Evolutionary conservation across 1,140 invertebrate genomes (phyloP), one percentile per base, ranked within the genome.

Genomic region (Dinoponera quadriceps): DNA sequence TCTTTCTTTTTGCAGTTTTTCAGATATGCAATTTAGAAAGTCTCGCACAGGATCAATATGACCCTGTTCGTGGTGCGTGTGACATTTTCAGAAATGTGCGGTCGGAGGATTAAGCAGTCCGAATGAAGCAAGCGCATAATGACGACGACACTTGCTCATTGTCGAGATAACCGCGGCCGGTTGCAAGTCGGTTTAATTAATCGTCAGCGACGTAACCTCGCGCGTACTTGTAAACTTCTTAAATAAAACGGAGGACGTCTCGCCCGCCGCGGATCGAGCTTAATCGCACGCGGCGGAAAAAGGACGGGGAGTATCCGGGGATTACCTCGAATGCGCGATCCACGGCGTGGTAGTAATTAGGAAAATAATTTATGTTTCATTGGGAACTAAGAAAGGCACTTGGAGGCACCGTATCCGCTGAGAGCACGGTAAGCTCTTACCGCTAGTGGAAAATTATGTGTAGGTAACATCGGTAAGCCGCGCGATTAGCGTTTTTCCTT

Each of bases 361-460:
- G 75, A 69, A 80, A 80, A 80, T 80, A 80, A 80, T 80, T 80
- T 80, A 80, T 80, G 75, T 65, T n/a, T 65, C 75, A 80, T 71
- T 71, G 75, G 65, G 75, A 80, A 71, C 65, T 71, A 54, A 69
- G 75, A 78, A 78, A 78, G 75, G 65, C 69, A 48, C n/a, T 51
- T 69, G 18, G 65, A 51, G 51, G 38, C 38, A 44, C 38, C n/a
- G n/a, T n/a, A n/a, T n/a, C 38, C 38, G 38, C 38, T 44, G 38
- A 44, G 33, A 80, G 65, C 38, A 80, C 22, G 69, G 65, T 69
- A 80, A 80, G 75, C 75, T 80, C 75, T 80, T 80, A 69, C 75
- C 75, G 75, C 65, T 69, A 80, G 75, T 80, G 69, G 75, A 80
- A 80, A 80, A 69, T 80, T 80, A 80, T 80, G 75, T 63, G n/a